Evolutionary conservation across 1,140 invertebrate genomes (phyloP).

Genomic region (Cylas formicarius): DNA sequence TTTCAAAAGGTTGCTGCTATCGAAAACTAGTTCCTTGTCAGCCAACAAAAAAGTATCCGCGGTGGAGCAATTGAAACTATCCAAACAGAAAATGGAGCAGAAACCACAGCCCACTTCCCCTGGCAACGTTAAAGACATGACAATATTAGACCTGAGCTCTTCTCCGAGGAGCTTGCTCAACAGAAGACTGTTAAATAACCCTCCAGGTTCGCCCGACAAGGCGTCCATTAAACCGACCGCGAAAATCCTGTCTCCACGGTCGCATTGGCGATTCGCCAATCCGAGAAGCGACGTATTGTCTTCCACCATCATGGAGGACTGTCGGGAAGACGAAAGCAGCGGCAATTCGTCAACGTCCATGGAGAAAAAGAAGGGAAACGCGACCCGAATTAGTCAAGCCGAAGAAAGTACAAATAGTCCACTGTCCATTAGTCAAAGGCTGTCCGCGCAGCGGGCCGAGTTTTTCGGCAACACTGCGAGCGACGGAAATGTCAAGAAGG

Average conservation of each 20-base stretch:
- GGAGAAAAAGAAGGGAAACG: conserved; percentile 12
- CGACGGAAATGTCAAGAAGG: conserved; percentile 28
- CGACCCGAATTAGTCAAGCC: conserved; percentile 26
- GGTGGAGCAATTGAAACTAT: conserved; percentile 72
- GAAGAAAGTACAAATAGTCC: conserved; percentile 16
- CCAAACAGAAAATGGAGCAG: conserved; percentile 47
- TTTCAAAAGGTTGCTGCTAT: conserved; percentile 72
- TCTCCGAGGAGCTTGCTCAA: conserved; percentile 59
- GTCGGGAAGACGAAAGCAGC: conserved; percentile 60
- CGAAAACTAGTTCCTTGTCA: conserved; percentile 52
- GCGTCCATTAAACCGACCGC: conserved; percentile 49
- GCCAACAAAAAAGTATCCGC: conserved; percentile 61
- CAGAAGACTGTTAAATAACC: conserved; percentile 49
- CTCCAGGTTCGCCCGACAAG: conserved; percentile 46
- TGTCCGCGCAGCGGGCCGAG: conserved; percentile 50
- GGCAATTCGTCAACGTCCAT: conserved; percentile 36
- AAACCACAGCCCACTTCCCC: conserved; percentile 2
- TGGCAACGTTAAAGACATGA: conserved; percentile 44
- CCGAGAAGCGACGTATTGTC: conserved; percentile 73
- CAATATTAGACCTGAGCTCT: conserved; percentile 56
- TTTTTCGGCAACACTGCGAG: conserved; percentile 40
- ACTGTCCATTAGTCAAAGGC: conserved; percentile 44
- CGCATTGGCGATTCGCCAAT: conserved; percentile 62
- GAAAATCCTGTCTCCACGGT: conserved; percentile 62
- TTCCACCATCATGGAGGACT: conserved; percentile 76